These are phyloP conservation scores for sheep (Ovis aries) DNA, from an alignment of 2,113 vertebrate genomes.

Conservation along the genomic window DNA sequence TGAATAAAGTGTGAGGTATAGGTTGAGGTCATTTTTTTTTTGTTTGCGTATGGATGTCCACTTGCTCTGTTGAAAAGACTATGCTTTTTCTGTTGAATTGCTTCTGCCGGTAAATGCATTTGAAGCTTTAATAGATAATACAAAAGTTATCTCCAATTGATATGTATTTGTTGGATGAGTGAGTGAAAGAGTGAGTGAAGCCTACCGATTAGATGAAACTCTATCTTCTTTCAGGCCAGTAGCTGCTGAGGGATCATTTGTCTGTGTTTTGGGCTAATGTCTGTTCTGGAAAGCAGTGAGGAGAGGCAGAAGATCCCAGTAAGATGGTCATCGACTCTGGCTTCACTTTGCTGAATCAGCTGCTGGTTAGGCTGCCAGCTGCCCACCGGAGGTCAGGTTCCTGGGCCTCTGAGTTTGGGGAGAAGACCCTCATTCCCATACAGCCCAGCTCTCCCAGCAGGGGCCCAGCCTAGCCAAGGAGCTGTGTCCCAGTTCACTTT, in stretches of 20 bases:
- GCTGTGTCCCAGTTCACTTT: background rate
- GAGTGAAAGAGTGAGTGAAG: background rate
- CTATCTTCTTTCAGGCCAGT: background rate
- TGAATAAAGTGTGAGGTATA: background rate
- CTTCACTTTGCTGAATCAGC: accelerated
- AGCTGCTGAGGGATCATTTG: no score
- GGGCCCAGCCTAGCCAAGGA: background rate
- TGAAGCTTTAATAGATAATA: no score
- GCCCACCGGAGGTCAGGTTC: background rate
- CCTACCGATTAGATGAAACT: accelerated
- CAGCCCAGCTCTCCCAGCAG: background rate
- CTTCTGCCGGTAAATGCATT: background rate
- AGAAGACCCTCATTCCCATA: accelerated
- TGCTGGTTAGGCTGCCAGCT: background rate
- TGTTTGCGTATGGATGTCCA: accelerated
- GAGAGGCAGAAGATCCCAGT: background rate
- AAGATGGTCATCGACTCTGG: background rate
- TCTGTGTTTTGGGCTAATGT: background rate
- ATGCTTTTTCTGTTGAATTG: background rate
- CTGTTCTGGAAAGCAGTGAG: background rate
- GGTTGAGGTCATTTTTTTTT: accelerated
- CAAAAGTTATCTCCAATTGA: background rate
- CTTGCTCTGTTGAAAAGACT: background rate
- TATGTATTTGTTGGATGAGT: background rate
- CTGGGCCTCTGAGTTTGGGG: background rate